phyloP scores from a whole-genome alignment of 2,113 vertebrate species.

The Oenanthe oenanthe region DNA sequence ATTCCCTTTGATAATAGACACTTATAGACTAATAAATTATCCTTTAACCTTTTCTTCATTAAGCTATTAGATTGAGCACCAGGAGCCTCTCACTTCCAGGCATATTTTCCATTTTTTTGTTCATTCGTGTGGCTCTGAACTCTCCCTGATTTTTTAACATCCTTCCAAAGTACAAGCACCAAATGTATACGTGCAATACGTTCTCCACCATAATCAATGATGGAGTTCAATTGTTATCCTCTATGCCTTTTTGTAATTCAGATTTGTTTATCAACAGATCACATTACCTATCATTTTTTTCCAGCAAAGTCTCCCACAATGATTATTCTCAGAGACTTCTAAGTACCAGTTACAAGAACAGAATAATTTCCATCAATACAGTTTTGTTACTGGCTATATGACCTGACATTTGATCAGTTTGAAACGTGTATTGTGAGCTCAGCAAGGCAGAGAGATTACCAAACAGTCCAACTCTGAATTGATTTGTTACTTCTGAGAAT shows the following conservation, averaged over 20 bases:
- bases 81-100: slow-evolving; percentile 51
- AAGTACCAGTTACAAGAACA: neutral
- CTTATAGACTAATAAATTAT: slow-evolving; percentile 68
- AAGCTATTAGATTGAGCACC: slow-evolving; percentile 58
- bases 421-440: neutral
- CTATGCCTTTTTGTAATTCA: neutral
- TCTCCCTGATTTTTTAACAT: neutral
- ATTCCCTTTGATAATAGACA: slow-evolving; percentile 63
- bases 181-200: neutral
- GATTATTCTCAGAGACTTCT: neutral
- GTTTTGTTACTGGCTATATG: neutral
- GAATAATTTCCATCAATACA: neutral
- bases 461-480: neutral
- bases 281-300: neutral
- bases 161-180: neutral
- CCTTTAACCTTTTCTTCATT: slow-evolving; percentile 68
- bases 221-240: neutral
- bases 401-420: neutral
- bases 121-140: neutral
- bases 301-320: neutral
- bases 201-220: neutral
- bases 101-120: slow-evolving; percentile 43
- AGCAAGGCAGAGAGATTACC: neutral
- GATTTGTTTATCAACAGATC: neutral
- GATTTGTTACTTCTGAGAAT: neutral